Percentiles rank a stretch among this genome's conserved stretches.
Evolutionary conservation across 64 coral and sea anemone genomes (phyloP).

Genomic region (Hydrozoanthus tunicans): DNA sequence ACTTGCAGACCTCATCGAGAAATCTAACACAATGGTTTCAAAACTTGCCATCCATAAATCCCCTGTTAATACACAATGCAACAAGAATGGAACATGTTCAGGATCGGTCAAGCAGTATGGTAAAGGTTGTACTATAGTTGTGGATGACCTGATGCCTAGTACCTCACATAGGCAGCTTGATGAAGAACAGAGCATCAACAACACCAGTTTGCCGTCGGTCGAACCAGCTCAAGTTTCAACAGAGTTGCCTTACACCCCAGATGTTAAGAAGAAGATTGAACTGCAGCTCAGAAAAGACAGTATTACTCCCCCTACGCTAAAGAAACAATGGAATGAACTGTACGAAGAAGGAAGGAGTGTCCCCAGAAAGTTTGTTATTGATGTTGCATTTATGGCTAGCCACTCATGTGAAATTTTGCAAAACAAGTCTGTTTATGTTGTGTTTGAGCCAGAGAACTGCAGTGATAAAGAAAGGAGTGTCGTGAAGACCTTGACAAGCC

Average conservation of each 20-base stretch:
- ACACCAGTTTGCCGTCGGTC: background rate
- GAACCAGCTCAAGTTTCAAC: background rate
- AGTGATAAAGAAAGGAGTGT: background rate
- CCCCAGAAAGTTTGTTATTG: constrained; percentile 38
- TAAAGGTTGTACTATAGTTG: constrained; percentile 16
- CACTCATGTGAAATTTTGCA: background rate
- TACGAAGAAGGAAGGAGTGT: constrained; percentile 45
- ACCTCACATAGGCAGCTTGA: background rate
- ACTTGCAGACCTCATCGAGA: background rate
- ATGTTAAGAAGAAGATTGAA: background rate
- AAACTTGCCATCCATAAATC: background rate
- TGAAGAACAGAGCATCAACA: background rate
- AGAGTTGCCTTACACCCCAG: background rate
- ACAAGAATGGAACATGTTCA: constrained; percentile 10
- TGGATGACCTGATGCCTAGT: background rate
- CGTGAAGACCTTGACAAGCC: background rate
- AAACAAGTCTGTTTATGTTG: constrained; percentile 7
- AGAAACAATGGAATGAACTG: constrained; percentile 23
- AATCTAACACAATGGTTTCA: background rate
- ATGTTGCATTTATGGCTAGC: constrained; percentile 4
- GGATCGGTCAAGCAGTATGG: constrained; percentile 20
- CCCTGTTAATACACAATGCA: background rate
- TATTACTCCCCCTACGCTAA: constrained; percentile 17
- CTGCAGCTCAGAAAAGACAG: background rate
- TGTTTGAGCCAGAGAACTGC: constrained; percentile 27